Conservation (phyloP, 2,888 invertebrate species). For the Diplazon laetatorius region DNA sequence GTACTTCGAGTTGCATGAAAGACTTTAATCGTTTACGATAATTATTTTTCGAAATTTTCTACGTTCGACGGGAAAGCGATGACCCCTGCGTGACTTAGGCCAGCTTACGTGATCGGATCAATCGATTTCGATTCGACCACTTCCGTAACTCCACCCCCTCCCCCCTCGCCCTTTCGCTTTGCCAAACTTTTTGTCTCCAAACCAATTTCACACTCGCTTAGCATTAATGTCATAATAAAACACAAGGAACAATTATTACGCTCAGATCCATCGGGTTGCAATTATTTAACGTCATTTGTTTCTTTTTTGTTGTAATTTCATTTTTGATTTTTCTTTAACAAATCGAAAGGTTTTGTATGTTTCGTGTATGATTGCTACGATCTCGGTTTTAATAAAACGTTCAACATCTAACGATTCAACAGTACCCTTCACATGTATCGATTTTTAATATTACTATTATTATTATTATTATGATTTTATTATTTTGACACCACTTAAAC, state of each 20-base stretch:
- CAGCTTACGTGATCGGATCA: conserved; percentile 28
- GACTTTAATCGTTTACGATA: conserved; percentile 75
- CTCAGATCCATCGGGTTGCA: conserved; percentile 25
- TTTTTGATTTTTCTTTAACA: conserved; percentile 59
- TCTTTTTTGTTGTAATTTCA: conserved; percentile 1
- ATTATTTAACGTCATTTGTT: conserved; percentile 53
- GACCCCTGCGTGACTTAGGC: conserved; percentile 54
- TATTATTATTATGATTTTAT: conserved; percentile 43
- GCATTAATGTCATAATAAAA: conserved; percentile 30
- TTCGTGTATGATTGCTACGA: conserved; percentile 57
- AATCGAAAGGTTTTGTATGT: conserved; percentile 59
- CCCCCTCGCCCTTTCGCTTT: conserved; percentile 9
- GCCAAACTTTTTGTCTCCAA: background rate
- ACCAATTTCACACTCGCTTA: conserved; percentile 1
- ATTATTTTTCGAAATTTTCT: conserved; percentile 69
- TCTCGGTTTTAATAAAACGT: conserved; percentile 65
- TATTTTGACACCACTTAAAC: conserved; percentile 64
- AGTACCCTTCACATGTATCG: conserved; percentile 35
- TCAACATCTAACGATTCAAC: conserved; percentile 70
- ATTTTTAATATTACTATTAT: conserved; percentile 33
- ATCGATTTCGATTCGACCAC: background rate
- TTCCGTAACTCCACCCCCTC: conserved; percentile 11
- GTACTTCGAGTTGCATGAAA: conserved; percentile 74
- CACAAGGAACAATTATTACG: conserved; percentile 26
- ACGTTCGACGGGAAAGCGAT: conserved; percentile 62